These are phyloP conservation scores for Furcula furcula DNA, from an alignment of 2,888 invertebrate genomes.

Conservation along the genomic window DNA sequence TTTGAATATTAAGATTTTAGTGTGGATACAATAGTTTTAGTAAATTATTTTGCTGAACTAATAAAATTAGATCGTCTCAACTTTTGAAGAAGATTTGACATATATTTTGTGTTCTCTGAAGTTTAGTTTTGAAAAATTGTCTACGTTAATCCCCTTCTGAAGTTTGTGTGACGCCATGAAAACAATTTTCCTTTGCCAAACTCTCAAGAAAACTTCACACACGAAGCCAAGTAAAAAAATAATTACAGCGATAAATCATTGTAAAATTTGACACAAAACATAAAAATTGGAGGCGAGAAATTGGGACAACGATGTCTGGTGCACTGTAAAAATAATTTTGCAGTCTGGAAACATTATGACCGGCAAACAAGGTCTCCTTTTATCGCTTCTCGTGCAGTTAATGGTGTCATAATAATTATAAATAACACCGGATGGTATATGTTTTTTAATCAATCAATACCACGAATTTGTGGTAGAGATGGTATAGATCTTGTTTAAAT, in stretches of 20 bases:
- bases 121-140: too few species aligned
- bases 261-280: slow-evolving; percentile 1
- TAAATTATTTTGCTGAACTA: too few species aligned
- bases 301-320: slow-evolving; percentile 9
- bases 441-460: too few species aligned
- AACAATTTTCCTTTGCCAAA: slow-evolving; percentile 7
- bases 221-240: background rate
- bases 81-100: too few species aligned
- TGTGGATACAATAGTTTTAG: too few species aligned
- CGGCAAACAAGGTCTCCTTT: slow-evolving; percentile 15
- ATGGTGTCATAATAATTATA: slow-evolving; percentile 25
- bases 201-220: background rate
- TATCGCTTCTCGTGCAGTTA: slow-evolving; percentile 26
- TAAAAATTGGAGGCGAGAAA: slow-evolving; percentile 2
- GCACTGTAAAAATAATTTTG: slow-evolving; percentile 18
- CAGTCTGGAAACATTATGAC: slow-evolving; percentile 17
- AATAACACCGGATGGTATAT: slow-evolving; percentile 22
- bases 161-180: too few species aligned
- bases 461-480: too few species aligned
- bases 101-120: too few species aligned
- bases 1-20: too few species aligned
- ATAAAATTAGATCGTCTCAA: too few species aligned
- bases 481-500: too few species aligned
- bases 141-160: too few species aligned
- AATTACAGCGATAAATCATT: slow-evolving; percentile 1